phyloP scores from a whole-genome alignment of 2,888 invertebrate genomes.

The Rhaphigaster nebulosa region DNA sequence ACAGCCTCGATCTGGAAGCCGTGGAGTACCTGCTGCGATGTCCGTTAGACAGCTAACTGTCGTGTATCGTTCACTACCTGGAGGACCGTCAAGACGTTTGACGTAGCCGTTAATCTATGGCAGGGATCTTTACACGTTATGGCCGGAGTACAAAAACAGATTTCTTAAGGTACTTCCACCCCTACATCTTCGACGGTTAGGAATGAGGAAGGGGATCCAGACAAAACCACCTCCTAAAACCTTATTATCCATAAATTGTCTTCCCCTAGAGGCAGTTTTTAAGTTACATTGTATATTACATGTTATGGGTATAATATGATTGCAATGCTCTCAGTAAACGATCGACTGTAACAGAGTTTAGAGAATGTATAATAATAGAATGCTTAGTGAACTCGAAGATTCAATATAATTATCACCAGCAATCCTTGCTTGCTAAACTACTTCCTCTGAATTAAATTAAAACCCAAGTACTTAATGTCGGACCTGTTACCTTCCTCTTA shows the following conservation, averaged over 20 bases:
- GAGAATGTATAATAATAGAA: too few species aligned
- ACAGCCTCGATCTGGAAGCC: constrained; percentile 25
- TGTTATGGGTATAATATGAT: too few species aligned
- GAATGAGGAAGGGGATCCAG: not conserved
- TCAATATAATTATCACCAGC: too few species aligned
- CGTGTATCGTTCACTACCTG: constrained; percentile 21
- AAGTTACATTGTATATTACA: not conserved
- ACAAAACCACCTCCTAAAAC: not conserved
- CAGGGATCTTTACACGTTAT: constrained; percentile 39
- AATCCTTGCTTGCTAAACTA: too few species aligned
- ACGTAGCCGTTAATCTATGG: constrained; percentile 36
- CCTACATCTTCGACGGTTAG: not conserved
- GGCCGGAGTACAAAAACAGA: constrained; percentile 26
- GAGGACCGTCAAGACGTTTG: constrained; percentile 29
- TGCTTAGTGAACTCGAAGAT: too few species aligned
- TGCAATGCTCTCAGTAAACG: too few species aligned
- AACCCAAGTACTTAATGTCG: too few species aligned
- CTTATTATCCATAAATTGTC: not conserved
- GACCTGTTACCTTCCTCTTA: too few species aligned
- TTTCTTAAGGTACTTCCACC: constrained; percentile 43
- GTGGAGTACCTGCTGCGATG: constrained; percentile 39
- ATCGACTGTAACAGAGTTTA: too few species aligned
- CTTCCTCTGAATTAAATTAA: too few species aligned
- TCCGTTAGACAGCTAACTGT: constrained; percentile 46
- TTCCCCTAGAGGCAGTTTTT: not conserved